Percentiles rank a stretch among this genome's conserved stretches.
phyloP scores from a whole-genome alignment of 1,140 invertebrate species.

The Saxidomus purpurata region DNA sequence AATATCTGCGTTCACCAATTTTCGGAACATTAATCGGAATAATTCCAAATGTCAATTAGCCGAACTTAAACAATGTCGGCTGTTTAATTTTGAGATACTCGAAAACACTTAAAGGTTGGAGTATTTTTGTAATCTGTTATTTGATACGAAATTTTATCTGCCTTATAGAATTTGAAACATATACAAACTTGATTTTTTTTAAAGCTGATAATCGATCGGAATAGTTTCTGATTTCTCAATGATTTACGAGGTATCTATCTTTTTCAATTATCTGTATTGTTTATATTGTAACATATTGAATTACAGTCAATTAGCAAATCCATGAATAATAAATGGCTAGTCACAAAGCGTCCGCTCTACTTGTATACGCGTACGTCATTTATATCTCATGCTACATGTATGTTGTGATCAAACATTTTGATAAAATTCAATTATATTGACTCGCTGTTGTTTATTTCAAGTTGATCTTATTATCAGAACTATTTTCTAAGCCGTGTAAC shows the following conservation, averaged over 20 bases:
- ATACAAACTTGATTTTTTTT: neutral
- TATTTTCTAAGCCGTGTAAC: too few species aligned
- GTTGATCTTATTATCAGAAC: too few species aligned
- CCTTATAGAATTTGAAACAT: neutral
- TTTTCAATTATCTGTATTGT: neutral
- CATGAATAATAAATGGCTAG: conserved; percentile 18
- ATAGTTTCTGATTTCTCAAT: neutral
- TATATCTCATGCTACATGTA: too few species aligned
- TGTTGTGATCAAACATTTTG: too few species aligned
- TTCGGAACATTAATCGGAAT: neutral
- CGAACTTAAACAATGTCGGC: neutral
- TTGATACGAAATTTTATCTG: neutral
- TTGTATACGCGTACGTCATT: too few species aligned
- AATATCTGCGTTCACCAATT: neutral
- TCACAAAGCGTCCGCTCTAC: neutral
- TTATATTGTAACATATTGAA: neutral
- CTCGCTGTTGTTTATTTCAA: too few species aligned
- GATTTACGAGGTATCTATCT: conserved; percentile 1
- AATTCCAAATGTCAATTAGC: neutral
- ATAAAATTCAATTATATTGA: too few species aligned
- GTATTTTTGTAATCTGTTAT: neutral
- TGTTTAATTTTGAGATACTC: neutral
- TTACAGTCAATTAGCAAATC: conserved; percentile 6
- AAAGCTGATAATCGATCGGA: neutral
- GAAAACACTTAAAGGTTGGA: neutral